Evolutionary conservation across 1,140 invertebrate genomes (phyloP).

Genomic region (Eueides isabella): DNA sequence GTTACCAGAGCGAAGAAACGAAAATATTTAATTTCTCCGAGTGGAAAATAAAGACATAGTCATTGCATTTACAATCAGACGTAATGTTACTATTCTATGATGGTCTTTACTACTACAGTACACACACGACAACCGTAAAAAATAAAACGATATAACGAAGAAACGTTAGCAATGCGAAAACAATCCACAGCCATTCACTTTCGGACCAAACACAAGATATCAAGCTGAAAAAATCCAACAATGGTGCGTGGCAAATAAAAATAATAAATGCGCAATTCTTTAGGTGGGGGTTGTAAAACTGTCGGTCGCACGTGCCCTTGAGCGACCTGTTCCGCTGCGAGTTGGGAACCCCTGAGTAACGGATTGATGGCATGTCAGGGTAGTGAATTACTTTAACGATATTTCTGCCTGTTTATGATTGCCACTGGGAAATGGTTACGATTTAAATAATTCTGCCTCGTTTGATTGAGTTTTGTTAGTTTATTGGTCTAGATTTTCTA

Average conservation of each 20-base stretch:
- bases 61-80: background rate
- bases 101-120: background rate
- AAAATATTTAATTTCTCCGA: background rate
- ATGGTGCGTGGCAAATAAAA: slow-evolving; percentile 67
- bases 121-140: background rate
- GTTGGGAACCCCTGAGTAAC: slow-evolving; percentile 53
- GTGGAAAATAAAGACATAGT: background rate
- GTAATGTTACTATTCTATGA: background rate
- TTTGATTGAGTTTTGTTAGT: slow-evolving; percentile 9
- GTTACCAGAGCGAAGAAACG: background rate
- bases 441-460: slow-evolving; percentile 4
- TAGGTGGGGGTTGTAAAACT: slow-evolving; percentile 72
- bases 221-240: slow-evolving; percentile 58
- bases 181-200: background rate
- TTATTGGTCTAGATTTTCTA: background rate
- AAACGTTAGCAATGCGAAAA: slow-evolving; percentile 2
- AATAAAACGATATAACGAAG: background rate
- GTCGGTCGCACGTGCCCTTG: slow-evolving; percentile 68
- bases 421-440: slow-evolving; percentile 34
- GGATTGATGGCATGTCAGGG: slow-evolving; percentile 57
- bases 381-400: slow-evolving; percentile 51
- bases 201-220: slow-evolving; percentile 43
- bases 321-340: slow-evolving; percentile 47
- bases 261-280: slow-evolving; percentile 77
- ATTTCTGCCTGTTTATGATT: slow-evolving; percentile 42